These are phyloP conservation scores for Mnemiopsis leidyi DNA, from an alignment of 37 sponge, comb jelly and placozoan genomes.

Conservation along the genomic window DNA sequence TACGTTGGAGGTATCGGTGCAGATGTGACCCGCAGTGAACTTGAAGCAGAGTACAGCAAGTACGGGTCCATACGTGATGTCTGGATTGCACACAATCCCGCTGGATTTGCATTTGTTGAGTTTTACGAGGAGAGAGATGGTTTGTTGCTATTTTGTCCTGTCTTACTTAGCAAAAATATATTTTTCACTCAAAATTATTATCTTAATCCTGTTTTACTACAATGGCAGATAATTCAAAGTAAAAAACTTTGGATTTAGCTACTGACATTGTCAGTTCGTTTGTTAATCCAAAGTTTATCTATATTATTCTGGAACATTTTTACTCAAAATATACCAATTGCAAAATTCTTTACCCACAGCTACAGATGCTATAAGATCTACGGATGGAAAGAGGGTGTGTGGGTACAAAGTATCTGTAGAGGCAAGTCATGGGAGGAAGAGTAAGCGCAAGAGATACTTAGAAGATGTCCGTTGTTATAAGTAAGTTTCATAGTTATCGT, in stretches of 20 bases:
- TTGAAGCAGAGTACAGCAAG: neutral
- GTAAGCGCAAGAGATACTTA: slow-evolving; percentile 11
- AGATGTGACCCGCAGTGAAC: slow-evolving; percentile 13
- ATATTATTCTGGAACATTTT: too few species aligned
- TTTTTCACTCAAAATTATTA: too few species aligned
- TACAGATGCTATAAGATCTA: slow-evolving; percentile 5
- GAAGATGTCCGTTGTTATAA: slow-evolving; percentile 40
- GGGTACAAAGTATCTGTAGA: slow-evolving; percentile 48
- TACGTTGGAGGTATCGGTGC: slow-evolving; percentile 41
- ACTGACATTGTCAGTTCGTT: too few species aligned
- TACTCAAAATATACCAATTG: too few species aligned
- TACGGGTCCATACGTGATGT: slow-evolving; percentile 28
- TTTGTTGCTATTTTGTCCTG: too few species aligned
- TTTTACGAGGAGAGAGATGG: slow-evolving; percentile 66
- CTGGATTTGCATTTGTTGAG: slow-evolving; percentile 61
- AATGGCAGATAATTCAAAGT: too few species aligned
- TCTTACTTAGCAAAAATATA: too few species aligned
- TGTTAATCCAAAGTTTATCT: too few species aligned
- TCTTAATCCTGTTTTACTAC: too few species aligned
- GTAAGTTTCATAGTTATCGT: too few species aligned
- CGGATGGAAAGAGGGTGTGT: neutral
- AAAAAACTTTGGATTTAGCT: too few species aligned
- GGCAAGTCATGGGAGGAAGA: slow-evolving; percentile 28
- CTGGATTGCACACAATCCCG: slow-evolving; percentile 60
- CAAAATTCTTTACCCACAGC: too few species aligned